A percentile compares a stretch with the other conserved stretches of the same genome.
Conservation (phyloP, 2,888 invertebrate species). For the Shargacucullia verbasci region DNA sequence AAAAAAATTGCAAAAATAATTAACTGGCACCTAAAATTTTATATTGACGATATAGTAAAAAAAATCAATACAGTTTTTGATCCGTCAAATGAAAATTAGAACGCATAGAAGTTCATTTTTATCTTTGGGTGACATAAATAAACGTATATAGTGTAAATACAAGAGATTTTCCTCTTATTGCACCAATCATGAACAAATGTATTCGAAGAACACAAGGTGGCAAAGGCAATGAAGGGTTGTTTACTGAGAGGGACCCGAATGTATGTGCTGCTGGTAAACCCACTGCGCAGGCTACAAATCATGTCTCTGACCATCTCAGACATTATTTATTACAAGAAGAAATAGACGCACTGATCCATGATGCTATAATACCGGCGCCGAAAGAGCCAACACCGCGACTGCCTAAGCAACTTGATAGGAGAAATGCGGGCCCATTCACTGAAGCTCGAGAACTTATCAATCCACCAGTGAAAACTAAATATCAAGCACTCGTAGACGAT, state of each 20-base stretch:
- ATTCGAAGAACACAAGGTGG: conserved; percentile 54
- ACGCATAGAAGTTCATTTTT: not conserved
- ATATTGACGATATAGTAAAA: too few species aligned
- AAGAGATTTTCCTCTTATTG: not conserved
- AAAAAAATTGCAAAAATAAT: too few species aligned
- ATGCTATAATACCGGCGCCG: conserved; percentile 57
- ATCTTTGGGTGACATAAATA: not conserved
- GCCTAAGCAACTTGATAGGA: conserved; percentile 48
- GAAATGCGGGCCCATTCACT: conserved; percentile 55
- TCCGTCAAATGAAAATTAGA: too few species aligned
- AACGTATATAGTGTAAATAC: not conserved
- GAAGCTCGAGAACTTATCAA: conserved; percentile 56
- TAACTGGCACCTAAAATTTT: too few species aligned
- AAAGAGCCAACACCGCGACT: conserved; percentile 42
- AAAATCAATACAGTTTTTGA: too few species aligned
- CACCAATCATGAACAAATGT: conserved; percentile 14
- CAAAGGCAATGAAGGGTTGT: conserved; percentile 67
- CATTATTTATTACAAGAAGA: conserved; percentile 65
- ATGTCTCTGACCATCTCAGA: conserved; percentile 49
- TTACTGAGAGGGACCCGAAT: conserved; percentile 62
- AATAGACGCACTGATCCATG: conserved; percentile 63
- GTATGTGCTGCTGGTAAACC: conserved; percentile 65
- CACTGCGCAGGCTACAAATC: conserved; percentile 47
- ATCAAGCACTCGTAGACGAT: conserved; percentile 48
- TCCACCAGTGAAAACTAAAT: conserved; percentile 62